These are phyloP conservation scores for Rhodeus uyekii DNA, from an alignment of 2,797 vertebrate genomes.

Conservation along the genomic window DNA sequence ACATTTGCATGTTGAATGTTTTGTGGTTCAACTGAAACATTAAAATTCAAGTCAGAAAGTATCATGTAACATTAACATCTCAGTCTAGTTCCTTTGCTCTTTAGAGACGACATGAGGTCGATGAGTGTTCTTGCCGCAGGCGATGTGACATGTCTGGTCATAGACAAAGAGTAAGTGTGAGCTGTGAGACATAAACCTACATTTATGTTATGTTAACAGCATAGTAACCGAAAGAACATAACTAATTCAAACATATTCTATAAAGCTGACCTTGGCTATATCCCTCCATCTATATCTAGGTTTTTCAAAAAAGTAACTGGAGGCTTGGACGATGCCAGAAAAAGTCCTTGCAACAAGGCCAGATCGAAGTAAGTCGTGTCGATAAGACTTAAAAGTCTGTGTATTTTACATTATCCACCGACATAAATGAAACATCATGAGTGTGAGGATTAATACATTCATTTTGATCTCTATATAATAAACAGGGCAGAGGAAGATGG, in stretches of 20 bases:
- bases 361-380: constrained; percentile 63
- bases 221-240: background rate
- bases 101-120: constrained; percentile 69
- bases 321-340: constrained; percentile 57
- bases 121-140: constrained; percentile 67
- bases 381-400: background rate
- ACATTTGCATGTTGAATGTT: background rate
- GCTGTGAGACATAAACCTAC: background rate
- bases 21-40: background rate
- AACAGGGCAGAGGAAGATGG: constrained; percentile 85
- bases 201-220: constrained; percentile 9
- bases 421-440: background rate
- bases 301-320: constrained; percentile 66
- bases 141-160: constrained; percentile 72
- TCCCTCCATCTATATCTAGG: constrained; percentile 56
- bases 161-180: constrained; percentile 74
- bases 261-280: background rate
- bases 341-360: constrained; percentile 56
- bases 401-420: background rate
- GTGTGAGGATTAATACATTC: background rate
- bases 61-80: constrained; percentile 28
- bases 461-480: constrained; percentile 29
- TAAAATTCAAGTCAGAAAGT: constrained; percentile 21
- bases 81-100: constrained; percentile 28
- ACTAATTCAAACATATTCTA: background rate